phyloP scores from a whole-genome alignment of 35 echinoderm and acorn worm genomes.

The Nesometra sesokonis region DNA sequence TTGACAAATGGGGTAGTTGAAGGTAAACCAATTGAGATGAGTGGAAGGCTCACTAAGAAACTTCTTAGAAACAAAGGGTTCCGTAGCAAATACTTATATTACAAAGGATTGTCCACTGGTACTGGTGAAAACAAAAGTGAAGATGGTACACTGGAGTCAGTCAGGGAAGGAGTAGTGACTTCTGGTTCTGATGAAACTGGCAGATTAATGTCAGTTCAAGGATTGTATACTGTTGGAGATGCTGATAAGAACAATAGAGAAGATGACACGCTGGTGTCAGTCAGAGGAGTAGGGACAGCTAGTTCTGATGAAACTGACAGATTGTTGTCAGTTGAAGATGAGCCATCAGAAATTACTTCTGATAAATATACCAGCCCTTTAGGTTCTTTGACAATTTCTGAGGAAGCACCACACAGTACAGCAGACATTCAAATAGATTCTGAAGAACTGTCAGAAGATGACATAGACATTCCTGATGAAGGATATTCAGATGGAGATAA shows the following conservation, averaged over 20 bases:
- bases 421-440: background rate
- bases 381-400: too few species aligned
- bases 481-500: too few species aligned
- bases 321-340: too few species aligned
- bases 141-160: background rate
- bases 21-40: slow-evolving; percentile 8
- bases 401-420: background rate
- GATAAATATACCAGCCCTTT: too few species aligned
- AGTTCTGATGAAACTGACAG: too few species aligned
- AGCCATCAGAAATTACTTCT: too few species aligned
- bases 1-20: slow-evolving; percentile 68
- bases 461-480: background rate
- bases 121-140: background rate
- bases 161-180: background rate
- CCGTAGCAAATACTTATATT: background rate
- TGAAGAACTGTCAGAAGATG: background rate
- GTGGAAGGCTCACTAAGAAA: background rate
- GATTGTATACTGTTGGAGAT: too few species aligned
- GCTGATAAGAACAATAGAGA: too few species aligned
- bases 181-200: background rate
- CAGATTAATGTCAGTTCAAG: too few species aligned
- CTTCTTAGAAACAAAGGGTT: background rate
- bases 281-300: too few species aligned
- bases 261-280: too few species aligned
- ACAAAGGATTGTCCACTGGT: background rate